Base-by-base conservation (phyloP, 2,888 invertebrate genomes). In the Drosophila quasianomalipes region DNA sequence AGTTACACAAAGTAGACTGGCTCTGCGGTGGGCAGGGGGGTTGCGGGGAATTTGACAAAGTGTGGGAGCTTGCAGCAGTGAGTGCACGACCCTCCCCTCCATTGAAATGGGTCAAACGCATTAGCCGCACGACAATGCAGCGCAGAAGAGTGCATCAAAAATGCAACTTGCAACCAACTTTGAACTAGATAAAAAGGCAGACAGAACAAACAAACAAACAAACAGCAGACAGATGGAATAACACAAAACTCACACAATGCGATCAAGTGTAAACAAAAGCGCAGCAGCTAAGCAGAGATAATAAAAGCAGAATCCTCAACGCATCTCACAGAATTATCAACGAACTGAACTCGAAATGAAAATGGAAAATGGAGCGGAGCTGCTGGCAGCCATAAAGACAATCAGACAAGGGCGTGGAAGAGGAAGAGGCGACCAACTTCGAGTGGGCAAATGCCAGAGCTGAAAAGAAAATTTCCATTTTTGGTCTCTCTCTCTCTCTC, bases 101-200 rank as follows among this genome's bases (percentile, higher is more conserved):
- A 58, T 64, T 65, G 58, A 86, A 86, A 85, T 86, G 80, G 89
- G 85, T 86, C 85, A 86, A 81, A 79, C 77, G 79, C 80, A 80
- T 80, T 80, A 80, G 73, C 55, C 55, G 76, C 79, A 80, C 74
- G 79, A 79, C 70, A 75, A 59, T 47, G 47, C 74, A 71, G 59
- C 63, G 70, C 84, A 75, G 47, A 73, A 68, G 78, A 64, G 77
- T 62, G 75, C 85, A 88, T 88, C 81, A 79, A 75, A 87, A 79
- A 87, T 85, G 87, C 87, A 84, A 80, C 76, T 85, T 76, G 81
- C 80, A 71, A 54, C 70, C 74, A 76, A 76, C 64, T 79, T 81
- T 82, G 82, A 74, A 76, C 82, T 80, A 80, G 73, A 77, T 80
- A 79, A 71, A 49, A 31, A 14, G 9, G 30, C 51, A 26, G 58